Percentiles rank a stretch among this genome's conserved stretches.
Evolutionary conservation across 2,888 invertebrate genomes (phyloP).

Genomic region (Folsomia candida): DNA sequence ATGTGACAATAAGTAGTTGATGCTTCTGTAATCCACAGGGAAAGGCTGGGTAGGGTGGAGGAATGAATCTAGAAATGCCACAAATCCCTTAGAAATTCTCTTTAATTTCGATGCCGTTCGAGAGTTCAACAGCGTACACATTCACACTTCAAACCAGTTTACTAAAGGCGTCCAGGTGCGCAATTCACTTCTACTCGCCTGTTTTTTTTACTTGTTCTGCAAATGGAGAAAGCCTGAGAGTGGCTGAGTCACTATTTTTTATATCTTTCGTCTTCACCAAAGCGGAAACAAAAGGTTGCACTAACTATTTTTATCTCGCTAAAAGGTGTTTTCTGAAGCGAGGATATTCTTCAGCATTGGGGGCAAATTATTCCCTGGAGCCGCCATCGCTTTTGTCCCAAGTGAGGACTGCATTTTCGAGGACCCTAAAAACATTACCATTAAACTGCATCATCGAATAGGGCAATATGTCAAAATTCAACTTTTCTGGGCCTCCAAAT

Average conservation of each 20-base stretch:
- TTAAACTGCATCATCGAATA: conserved; percentile 76
- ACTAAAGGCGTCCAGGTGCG: conserved; percentile 76
- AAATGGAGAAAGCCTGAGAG: no score
- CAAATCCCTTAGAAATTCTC: conserved; percentile 64
- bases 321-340: conserved; percentile 76
- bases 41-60: conserved; percentile 91
- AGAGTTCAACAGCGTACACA: conserved; percentile 77
- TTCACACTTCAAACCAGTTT: conserved; percentile 82
- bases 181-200: background rate
- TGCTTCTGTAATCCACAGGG: conserved; percentile 53
- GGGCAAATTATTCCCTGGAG: conserved; percentile 72
- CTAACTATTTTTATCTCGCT: conserved; percentile 53
- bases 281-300: conserved; percentile 39
- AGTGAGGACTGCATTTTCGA: conserved; percentile 77
- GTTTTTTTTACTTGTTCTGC: background rate
- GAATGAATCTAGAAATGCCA: conserved; percentile 67
- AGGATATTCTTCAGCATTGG: conserved; percentile 77
- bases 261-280: background rate
- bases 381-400: conserved; percentile 67
- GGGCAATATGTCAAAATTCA: conserved; percentile 77
- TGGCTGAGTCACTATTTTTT: no score
- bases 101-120: conserved; percentile 84
- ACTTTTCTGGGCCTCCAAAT: conserved; percentile 74
- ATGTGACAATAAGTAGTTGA: background rate
- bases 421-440: conserved; percentile 74